Conservation (phyloP, 2,113 vertebrate species). For the Colistium nudipinnis region DNA sequence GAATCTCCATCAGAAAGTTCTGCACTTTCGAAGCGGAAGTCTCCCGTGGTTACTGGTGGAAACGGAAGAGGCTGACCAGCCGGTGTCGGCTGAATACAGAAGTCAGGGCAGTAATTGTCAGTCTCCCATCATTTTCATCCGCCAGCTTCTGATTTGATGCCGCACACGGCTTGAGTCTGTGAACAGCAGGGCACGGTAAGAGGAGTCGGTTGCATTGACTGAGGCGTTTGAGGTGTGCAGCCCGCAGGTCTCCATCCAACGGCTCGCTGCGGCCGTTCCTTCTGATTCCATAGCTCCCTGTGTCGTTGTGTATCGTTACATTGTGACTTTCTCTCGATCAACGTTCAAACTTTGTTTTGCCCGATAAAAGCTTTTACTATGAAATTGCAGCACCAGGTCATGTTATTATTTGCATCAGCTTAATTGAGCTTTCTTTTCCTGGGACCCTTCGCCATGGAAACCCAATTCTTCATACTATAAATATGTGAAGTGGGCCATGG, state of each 20-base stretch:
- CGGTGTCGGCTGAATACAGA: too few species aligned
- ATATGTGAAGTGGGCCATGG: background rate
- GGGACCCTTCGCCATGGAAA: background rate
- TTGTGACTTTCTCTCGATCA: background rate
- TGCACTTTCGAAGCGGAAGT: too few species aligned
- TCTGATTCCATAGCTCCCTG: background rate
- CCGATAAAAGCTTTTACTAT: background rate
- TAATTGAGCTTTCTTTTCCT: background rate
- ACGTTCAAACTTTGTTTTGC: too few species aligned
- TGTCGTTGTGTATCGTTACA: background rate
- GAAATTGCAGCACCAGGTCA: background rate
- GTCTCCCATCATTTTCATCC: too few species aligned
- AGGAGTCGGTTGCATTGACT: too few species aligned
- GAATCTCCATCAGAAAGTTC: too few species aligned
- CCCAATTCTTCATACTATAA: background rate
- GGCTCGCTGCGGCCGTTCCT: background rate
- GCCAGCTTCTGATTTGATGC: too few species aligned
- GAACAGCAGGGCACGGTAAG: too few species aligned
- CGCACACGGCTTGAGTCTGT: too few species aligned
- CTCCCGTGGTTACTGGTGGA: too few species aligned
- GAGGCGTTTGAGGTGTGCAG: background rate
- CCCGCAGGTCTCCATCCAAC: background rate
- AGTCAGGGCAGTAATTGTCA: background rate
- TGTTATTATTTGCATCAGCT: background rate
- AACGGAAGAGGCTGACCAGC: too few species aligned